Conservation (phyloP, 2,888 invertebrate genomes). For the Ernsta delagoae region DNA sequence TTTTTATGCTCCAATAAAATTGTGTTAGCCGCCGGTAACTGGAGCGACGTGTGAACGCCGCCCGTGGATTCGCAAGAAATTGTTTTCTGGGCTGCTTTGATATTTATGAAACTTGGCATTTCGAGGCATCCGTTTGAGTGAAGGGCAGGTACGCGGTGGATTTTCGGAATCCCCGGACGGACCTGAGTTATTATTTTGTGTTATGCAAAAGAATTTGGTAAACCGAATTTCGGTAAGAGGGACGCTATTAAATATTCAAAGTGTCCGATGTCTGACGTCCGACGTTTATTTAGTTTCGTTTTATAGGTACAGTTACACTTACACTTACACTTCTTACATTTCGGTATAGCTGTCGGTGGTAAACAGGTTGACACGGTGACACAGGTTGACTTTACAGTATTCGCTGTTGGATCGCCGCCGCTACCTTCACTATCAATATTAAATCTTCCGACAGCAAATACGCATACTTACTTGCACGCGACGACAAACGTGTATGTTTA, state of each 20-base stretch:
- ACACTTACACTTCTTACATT: too few species aligned
- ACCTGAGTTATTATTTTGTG: too few species aligned
- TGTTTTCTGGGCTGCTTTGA: slow-evolving; percentile 79
- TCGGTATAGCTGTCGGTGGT: slow-evolving; percentile 40
- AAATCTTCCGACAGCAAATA: slow-evolving; percentile 63
- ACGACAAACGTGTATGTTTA: slow-evolving; percentile 61
- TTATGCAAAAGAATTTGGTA: too few species aligned
- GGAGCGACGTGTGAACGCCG: slow-evolving; percentile 72
- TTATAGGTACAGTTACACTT: too few species aligned
- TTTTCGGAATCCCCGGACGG: too few species aligned
- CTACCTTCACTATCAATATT: slow-evolving; percentile 68
- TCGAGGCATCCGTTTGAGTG: slow-evolving; percentile 53
- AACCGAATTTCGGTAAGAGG: too few species aligned
- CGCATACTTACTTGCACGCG: slow-evolving; percentile 47
- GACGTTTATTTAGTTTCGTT: too few species aligned
- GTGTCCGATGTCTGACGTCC: too few species aligned
- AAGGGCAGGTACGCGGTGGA: too few species aligned
- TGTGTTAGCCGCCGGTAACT: slow-evolving; percentile 76
- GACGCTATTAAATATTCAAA: too few species aligned
- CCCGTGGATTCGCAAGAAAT: slow-evolving; percentile 71
- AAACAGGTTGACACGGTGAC: slow-evolving; percentile 40
- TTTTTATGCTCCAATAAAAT: slow-evolving; percentile 84
- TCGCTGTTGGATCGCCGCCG: slow-evolving; percentile 44
- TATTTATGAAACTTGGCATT: slow-evolving; percentile 81
- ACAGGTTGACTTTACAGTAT: slow-evolving; percentile 45